These are phyloP conservation scores for Thamnaconus septentrionalis DNA, from an alignment of 2,113 vertebrate species.

Conservation along the genomic window DNA sequence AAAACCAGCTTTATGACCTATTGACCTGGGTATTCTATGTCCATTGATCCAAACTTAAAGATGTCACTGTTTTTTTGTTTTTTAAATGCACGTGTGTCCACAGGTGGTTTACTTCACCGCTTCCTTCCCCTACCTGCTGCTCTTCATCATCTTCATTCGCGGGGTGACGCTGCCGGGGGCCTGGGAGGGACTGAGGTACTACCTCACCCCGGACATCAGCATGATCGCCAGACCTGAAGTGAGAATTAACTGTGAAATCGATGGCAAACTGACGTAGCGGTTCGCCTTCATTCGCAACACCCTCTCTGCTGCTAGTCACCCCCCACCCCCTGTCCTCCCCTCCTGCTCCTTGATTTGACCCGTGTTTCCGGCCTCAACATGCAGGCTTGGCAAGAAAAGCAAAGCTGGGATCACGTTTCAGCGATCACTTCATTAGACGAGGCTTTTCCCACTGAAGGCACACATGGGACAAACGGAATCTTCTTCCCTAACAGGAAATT, in stretches of 20 bases:
- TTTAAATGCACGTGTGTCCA: constrained; percentile 7
- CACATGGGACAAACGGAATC: not conserved
- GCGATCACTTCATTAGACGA: not conserved
- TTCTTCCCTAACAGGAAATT: not conserved
- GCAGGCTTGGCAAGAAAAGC: constrained; percentile 37
- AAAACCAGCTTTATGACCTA: too few relatives aligned
- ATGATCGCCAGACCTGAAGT: constrained; percentile 50
- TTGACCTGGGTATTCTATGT: too few relatives aligned
- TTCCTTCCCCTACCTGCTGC: constrained; percentile 76
- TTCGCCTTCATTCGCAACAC: too few relatives aligned
- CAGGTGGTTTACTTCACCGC: constrained; percentile 81
- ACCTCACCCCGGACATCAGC: constrained; percentile 61
- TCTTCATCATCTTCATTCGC: constrained; percentile 76
- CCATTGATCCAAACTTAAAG: not conserved
- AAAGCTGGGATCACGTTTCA: constrained; percentile 22
- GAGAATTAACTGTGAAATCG: constrained; percentile 22
- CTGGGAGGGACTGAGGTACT: constrained; percentile 64
- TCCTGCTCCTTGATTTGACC: constrained; percentile 9
- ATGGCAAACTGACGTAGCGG: not conserved
- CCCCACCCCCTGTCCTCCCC: not conserved
- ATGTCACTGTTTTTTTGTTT: not conserved
- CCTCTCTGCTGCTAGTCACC: constrained; percentile 5
- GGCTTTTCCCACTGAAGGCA: not conserved
- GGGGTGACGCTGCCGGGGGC: constrained; percentile 77
- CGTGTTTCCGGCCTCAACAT: constrained; percentile 20